A percentile compares a stretch with the other conserved stretches of the same genome.
phyloP scores from a whole-genome alignment of 2,888 invertebrate genomes.

The Camponotus fellah region DNA sequence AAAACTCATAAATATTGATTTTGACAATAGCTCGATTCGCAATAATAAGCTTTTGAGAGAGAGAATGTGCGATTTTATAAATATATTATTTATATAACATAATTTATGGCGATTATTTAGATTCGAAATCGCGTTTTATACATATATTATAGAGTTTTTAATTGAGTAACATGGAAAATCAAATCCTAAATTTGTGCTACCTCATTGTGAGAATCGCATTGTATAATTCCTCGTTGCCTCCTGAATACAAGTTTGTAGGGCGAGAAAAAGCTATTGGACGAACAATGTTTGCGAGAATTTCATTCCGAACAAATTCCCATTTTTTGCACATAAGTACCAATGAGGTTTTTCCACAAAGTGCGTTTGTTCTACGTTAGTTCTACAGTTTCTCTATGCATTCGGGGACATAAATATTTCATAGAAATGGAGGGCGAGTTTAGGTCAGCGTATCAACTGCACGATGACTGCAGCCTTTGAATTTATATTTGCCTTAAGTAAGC shows the following conservation, averaged over 20 bases:
- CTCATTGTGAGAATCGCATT: slow-evolving; percentile 7
- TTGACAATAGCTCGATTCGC: background rate
- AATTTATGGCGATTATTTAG: background rate
- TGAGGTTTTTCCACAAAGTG: slow-evolving; percentile 27
- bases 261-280: slow-evolving; percentile 29
- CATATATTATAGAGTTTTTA: background rate
- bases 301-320: slow-evolving; percentile 36
- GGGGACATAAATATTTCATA: slow-evolving; percentile 44
- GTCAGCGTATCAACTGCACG: slow-evolving; percentile 38
- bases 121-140: background rate
- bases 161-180: background rate
- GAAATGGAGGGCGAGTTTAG: slow-evolving; percentile 29
- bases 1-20: background rate
- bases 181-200: background rate
- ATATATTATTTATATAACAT: too few species aligned
- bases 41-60: background rate
- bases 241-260: slow-evolving; percentile 21
- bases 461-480: slow-evolving; percentile 39
- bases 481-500: slow-evolving; percentile 30
- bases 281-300: slow-evolving; percentile 46
- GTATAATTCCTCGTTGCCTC: slow-evolving; percentile 18
- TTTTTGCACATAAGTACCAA: slow-evolving; percentile 4
- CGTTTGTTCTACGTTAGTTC: slow-evolving; percentile 31
- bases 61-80: too few species aligned
- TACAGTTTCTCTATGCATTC: slow-evolving; percentile 26